Evolutionary conservation across 2,888 invertebrate genomes (phyloP).

Genomic region (Eupeodes luniger): DNA sequence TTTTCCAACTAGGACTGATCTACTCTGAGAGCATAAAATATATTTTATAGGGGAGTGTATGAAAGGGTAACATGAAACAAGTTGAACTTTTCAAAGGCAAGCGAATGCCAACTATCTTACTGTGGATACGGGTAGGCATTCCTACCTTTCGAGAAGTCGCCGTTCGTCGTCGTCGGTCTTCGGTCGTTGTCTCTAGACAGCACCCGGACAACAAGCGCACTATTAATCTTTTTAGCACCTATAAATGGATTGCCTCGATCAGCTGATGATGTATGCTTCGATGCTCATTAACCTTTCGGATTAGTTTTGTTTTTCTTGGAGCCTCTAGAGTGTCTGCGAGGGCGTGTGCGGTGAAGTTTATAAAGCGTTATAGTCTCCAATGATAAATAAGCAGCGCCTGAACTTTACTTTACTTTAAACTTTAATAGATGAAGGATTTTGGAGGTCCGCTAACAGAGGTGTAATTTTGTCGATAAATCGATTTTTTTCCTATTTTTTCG

Average conservation of each 20-base stretch:
- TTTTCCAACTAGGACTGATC: constrained; percentile 50
- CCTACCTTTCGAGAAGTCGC: not conserved
- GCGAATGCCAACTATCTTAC: constrained; percentile 26
- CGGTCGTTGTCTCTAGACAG: not conserved
- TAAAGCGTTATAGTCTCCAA: not conserved
- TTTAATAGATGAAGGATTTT: not conserved
- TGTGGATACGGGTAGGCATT: not conserved
- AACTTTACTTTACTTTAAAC: constrained; percentile 18
- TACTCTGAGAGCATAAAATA: constrained; percentile 10
- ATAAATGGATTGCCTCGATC: constrained; percentile 41
- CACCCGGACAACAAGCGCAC: constrained; percentile 21
- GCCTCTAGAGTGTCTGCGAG: constrained; percentile 32
- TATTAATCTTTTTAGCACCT: constrained; percentile 53
- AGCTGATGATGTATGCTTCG: constrained; percentile 57
- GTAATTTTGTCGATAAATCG: constrained; percentile 26
- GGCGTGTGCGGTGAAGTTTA: constrained; percentile 8
- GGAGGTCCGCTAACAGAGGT: not conserved
- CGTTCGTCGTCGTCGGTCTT: no score
- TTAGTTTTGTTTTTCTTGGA: constrained; percentile 34
- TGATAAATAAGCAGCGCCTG: not conserved
- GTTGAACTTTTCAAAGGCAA: constrained; percentile 64
- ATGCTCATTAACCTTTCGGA: constrained; percentile 70
- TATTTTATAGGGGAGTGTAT: constrained; percentile 2
- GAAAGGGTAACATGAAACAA: constrained; percentile 4
- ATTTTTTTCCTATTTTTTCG: not conserved